Evolutionary conservation across 1,140 invertebrate species (phyloP), one percentile per base, ranked within the genome.

Genomic region (Drosophila varians): DNA sequence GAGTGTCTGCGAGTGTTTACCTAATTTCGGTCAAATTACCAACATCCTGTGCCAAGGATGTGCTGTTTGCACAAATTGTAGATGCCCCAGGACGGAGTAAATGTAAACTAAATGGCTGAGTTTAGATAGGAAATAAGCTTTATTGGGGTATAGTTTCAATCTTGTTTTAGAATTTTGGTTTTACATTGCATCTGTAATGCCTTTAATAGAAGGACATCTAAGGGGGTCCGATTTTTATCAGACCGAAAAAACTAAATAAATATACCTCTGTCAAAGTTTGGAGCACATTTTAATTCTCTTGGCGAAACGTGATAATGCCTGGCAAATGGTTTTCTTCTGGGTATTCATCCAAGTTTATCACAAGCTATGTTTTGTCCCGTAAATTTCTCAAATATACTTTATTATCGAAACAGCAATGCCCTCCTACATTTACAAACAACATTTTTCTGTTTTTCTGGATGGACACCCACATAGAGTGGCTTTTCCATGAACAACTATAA

Each of bases 251-350:
- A 31, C 28, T 31, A 31, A 9, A 18, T 8, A 4, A 18, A n/a
- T 7, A 4, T 9, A n/a, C 12, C 40, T 55, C 40, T 11, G 9
- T 11, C 9, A 31, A 31, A 31, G 28, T 31, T 31, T 31, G 2
- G 28, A n/a, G 28, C 9, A 11, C 28, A 31, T 31, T n/a, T 31
- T 62, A 54, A 76, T 72, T 43, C 77, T 40, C 45, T 18, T 36
- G 28, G 51, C 53, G 48, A 78, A 78, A 76, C 75, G 46, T 53
- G 65, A 72, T 76, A 80, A 80, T 76, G 58, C 47, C 46, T 6
- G 38, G 47, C 38, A 76, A 72, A 38, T 43, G 57, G 58, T 80
- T 65, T 71, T 36, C 66, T 51, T 73, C 19, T 12, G 58, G 42
- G 73, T 38, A 61, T 47, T 53, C 46, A 68, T 26, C 56, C 52